Evolutionary conservation across 2,113 vertebrate genomes (phyloP).

Genomic region (Notechis scutatus): DNA sequence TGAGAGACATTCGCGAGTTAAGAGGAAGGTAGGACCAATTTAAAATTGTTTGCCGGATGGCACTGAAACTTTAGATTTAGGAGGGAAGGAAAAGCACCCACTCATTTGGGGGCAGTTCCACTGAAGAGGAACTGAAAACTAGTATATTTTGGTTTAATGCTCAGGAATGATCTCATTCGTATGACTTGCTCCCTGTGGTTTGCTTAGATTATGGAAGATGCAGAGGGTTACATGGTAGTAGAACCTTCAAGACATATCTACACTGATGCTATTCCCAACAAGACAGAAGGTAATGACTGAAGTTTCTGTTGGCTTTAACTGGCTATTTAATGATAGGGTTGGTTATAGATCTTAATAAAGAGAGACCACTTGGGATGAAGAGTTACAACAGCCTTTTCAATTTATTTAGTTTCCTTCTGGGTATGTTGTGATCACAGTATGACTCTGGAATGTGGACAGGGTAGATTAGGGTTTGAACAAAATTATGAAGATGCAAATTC

Average conservation of each 20-base stretch:
- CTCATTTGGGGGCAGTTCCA: neutral
- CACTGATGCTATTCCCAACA: neutral
- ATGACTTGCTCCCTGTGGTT: neutral
- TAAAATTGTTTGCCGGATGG: neutral
- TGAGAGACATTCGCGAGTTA: neutral
- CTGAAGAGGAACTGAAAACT: neutral
- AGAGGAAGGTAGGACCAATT: neutral
- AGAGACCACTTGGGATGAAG: neutral
- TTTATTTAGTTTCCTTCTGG: neutral
- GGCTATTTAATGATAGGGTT: neutral
- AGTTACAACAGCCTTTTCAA: neutral
- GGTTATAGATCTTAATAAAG: neutral
- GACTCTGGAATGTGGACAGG: neutral
- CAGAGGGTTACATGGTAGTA: neutral
- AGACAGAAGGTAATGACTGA: neutral
- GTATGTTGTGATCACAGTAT: neutral
- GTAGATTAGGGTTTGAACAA: neutral
- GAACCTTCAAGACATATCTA: neutral
- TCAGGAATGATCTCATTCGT: neutral
- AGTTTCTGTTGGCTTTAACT: neutral
- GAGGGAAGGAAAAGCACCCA: neutral
- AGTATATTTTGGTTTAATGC: neutral
- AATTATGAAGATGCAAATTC: neutral
- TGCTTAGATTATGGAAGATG: slow-evolving; percentile 10
- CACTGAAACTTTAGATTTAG: neutral